Percentiles rank a stretch among this genome's conserved stretches.
phyloP scores from a whole-genome alignment of 1,140 invertebrate species.

The Drosophila pectinifera region DNA sequence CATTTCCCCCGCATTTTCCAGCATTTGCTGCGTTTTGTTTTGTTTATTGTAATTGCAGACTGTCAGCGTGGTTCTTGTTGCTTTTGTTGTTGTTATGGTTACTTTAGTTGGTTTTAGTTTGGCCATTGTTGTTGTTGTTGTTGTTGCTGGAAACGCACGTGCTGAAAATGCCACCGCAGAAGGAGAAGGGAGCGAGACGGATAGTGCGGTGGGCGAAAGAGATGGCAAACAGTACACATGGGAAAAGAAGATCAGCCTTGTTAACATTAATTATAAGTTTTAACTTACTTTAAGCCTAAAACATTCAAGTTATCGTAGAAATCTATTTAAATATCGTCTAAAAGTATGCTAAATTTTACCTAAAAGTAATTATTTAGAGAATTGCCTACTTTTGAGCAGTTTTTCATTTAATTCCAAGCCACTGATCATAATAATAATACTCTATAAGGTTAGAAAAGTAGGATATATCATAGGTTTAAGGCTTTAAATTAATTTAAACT shows the following conservation, averaged over 20 bases:
- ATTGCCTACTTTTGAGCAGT: background rate
- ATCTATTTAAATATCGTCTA: background rate
- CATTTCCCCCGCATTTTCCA: conserved; percentile 35
- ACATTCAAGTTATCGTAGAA: no score
- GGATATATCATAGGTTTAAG: no score
- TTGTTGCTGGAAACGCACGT: conserved; percentile 51
- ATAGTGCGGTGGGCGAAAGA: background rate
- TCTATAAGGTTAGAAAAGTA: no score
- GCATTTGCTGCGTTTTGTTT: conserved; percentile 50
- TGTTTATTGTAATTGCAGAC: conserved; percentile 61
- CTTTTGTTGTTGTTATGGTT: conserved; percentile 8
- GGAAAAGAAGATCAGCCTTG: background rate
- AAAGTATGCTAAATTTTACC: background rate
- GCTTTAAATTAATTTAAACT: no score
- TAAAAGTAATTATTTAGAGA: no score
- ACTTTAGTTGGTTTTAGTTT: conserved; percentile 34
- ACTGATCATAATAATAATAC: no score
- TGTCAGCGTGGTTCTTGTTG: conserved; percentile 39
- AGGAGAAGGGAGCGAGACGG: conserved; percentile 22
- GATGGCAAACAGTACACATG: background rate
- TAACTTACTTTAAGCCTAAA: no score
- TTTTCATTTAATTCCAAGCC: no score
- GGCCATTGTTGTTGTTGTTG: conserved; percentile 3
- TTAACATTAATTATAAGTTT: no score
- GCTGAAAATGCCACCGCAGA: conserved; percentile 55